Evolutionary conservation across 2,888 invertebrate genomes (phyloP).

Genomic region (Alcis repandata): DNA sequence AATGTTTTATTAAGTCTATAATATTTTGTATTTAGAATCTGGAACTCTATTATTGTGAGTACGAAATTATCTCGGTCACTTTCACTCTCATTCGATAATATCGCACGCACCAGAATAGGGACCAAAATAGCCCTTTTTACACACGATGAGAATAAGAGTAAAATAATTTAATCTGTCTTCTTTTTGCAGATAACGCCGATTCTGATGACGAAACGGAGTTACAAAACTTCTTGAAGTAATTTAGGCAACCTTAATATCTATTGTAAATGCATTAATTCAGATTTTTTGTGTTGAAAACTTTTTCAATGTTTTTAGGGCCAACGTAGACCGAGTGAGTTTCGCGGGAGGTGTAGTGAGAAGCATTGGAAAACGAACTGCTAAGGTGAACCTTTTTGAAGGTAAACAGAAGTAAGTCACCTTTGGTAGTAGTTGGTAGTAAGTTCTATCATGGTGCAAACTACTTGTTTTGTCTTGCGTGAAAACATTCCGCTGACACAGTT

Average conservation of each 20-base stretch:
- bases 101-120: too few species aligned
- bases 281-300: not conserved
- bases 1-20: too few species aligned
- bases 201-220: constrained; percentile 70
- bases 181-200: constrained; percentile 59
- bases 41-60: too few species aligned
- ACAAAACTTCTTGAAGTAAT: constrained; percentile 65
- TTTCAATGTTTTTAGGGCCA: constrained; percentile 51
- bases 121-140: not conserved
- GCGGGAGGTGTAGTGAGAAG: constrained; percentile 65
- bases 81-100: too few species aligned
- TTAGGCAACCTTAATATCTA: not conserved
- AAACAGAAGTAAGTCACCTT: constrained; percentile 56
- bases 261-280: not conserved
- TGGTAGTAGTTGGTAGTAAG: not conserved
- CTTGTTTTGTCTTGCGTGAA: too few species aligned
- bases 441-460: too few species aligned
- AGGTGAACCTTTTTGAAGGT: constrained; percentile 56
- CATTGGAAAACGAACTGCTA: constrained; percentile 60
- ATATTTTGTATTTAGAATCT: too few species aligned
- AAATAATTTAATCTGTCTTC: not conserved
- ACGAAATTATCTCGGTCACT: too few species aligned
- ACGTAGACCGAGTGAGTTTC: constrained; percentile 71
- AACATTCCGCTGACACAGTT: too few species aligned
- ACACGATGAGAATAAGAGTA: not conserved